These are phyloP conservation scores for Cremastobaeus sp. DNA, from an alignment of 2,888 invertebrate genomes.

Conservation along the genomic window DNA sequence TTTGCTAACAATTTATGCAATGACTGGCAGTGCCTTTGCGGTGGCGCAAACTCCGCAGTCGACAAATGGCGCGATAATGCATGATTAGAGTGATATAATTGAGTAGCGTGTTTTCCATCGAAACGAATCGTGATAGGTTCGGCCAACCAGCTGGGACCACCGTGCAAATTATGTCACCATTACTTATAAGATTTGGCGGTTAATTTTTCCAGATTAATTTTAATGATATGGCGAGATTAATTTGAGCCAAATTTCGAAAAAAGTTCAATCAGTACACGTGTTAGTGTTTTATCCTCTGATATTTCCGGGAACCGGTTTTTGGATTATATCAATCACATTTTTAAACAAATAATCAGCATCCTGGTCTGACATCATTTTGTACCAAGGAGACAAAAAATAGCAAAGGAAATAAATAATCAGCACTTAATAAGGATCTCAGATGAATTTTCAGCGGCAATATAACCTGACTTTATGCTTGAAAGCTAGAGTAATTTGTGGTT, in stretches of 20 bases:
- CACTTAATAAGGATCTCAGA: too few relatives aligned
- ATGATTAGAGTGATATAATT: slow-evolving; percentile 72
- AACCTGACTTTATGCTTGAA: too few relatives aligned
- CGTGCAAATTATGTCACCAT: slow-evolving; percentile 48
- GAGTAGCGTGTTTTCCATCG: slow-evolving; percentile 55
- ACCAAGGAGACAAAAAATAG: too few relatives aligned
- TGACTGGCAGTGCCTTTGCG: slow-evolving; percentile 42
- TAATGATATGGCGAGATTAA: slow-evolving; percentile 30
- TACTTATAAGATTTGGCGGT: slow-evolving; percentile 37
- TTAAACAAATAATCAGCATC: too few relatives aligned
- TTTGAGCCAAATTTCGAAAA: slow-evolving; percentile 28
- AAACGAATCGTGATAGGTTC: slow-evolving; percentile 53
- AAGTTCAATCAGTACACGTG: slow-evolving; percentile 14
- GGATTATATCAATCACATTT: too few relatives aligned
- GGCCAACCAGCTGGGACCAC: slow-evolving; percentile 5
- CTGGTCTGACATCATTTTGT: too few relatives aligned
- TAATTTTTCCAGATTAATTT: slow-evolving; percentile 34
- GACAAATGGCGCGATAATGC: slow-evolving; percentile 72
- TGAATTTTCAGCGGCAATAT: too few relatives aligned
- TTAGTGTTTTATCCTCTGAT: neutral
- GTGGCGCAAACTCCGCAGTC: slow-evolving; percentile 61
- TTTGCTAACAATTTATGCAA: slow-evolving; percentile 56
- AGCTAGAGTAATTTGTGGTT: too few relatives aligned
- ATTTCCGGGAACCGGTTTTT: neutral
- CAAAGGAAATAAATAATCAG: too few relatives aligned